phyloP scores from a whole-genome alignment of 2,888 invertebrate species.

The Hypercompe scribonia region DNA sequence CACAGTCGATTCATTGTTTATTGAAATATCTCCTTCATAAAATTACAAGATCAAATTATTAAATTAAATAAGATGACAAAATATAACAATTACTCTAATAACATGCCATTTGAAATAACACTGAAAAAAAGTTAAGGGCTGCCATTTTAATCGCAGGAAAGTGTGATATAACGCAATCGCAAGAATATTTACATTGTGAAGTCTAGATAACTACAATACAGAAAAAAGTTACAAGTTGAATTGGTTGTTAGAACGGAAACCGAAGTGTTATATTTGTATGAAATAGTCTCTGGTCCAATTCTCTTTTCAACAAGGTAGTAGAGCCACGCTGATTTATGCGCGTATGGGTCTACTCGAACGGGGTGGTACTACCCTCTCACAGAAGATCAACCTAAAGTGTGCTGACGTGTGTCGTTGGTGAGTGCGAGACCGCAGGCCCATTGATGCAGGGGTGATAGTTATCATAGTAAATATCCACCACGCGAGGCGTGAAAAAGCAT shows the following conservation, averaged over 20 bases:
- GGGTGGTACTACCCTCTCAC: no score
- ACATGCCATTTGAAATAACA: slow-evolving; percentile 49
- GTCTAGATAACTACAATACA: neutral
- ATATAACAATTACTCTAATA: slow-evolving; percentile 49
- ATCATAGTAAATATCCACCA: no score
- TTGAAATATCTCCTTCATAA: slow-evolving; percentile 61
- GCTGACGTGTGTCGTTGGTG: no score
- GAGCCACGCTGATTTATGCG: no score
- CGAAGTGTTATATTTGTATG: neutral
- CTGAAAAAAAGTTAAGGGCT: slow-evolving; percentile 27
- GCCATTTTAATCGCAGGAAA: neutral
- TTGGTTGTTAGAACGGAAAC: neutral
- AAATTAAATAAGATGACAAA: slow-evolving; percentile 57
- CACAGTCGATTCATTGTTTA: slow-evolving; percentile 58
- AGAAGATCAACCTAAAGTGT: no score
- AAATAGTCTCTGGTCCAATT: no score
- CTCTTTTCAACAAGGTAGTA: no score
- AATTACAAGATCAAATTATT: slow-evolving; percentile 60
- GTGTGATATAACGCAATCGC: neutral
- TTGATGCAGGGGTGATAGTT: no score
- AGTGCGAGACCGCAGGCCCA: no score
- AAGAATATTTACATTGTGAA: neutral
- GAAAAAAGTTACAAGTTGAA: neutral
- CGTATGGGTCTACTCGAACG: no score
- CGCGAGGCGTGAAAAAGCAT: no score